Conservation (phyloP, 2,888 invertebrate species). For the Thymelicus lineola region DNA sequence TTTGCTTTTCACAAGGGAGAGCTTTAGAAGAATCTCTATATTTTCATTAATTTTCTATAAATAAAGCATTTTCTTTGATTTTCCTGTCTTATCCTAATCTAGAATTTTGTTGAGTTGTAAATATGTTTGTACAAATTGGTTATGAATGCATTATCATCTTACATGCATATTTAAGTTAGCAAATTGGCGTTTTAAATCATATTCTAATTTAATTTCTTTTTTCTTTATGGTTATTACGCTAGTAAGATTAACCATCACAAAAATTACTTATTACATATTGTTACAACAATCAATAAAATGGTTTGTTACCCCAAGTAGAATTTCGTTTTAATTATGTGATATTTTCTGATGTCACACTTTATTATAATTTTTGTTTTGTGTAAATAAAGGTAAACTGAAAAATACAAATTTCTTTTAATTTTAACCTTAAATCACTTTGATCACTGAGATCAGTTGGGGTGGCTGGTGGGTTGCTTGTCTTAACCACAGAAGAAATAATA, state of each 20-base stretch:
- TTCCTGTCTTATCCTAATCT: not conserved
- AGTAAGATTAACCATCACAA: constrained; percentile 4
- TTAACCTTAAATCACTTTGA: not conserved
- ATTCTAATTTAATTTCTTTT: not conserved
- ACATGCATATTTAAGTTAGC: not conserved
- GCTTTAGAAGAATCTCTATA: constrained; percentile 16
- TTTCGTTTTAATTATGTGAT: constrained; percentile 11
- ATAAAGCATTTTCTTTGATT: constrained; percentile 13
- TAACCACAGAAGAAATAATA: too few relatives aligned
- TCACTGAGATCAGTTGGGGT: too few relatives aligned
- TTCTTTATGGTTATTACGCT: not conserved
- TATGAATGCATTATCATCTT: not conserved
- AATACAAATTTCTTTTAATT: not conserved
- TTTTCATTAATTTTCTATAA: constrained; percentile 13
- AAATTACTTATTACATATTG: not conserved
- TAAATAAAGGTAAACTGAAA: constrained; percentile 23
- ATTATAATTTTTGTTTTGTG: constrained; percentile 13
- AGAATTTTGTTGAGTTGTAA: not conserved
- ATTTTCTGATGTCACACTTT: constrained; percentile 4
- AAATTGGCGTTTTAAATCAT: not conserved
- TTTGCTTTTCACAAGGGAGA: not conserved
- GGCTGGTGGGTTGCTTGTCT: too few relatives aligned
- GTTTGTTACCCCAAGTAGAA: not conserved
- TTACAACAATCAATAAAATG: not conserved
- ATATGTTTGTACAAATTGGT: not conserved